A percentile compares a stretch with the other conserved stretches of the same genome.
These are phyloP conservation scores for Sus scrofa DNA, from an alignment of 2,113 vertebrate species.

Conservation along the genomic window DNA sequence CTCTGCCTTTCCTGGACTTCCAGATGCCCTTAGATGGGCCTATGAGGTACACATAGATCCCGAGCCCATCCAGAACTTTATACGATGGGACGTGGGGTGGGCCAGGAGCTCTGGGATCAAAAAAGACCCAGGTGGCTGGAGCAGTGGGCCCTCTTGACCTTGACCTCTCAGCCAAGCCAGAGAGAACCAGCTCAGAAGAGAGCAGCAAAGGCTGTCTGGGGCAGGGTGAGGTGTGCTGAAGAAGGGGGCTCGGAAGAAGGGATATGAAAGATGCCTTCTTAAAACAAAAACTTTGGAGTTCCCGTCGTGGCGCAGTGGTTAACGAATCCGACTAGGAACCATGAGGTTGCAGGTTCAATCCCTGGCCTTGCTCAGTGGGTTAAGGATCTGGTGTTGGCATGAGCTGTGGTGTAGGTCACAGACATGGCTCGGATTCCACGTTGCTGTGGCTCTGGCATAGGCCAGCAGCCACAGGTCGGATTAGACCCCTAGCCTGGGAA, in stretches of 20 bases:
- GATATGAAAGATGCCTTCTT: not conserved
- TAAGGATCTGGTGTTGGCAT: no score
- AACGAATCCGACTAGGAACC: no score
- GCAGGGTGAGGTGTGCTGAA: not conserved
- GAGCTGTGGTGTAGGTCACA: no score
- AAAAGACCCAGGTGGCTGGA: not conserved
- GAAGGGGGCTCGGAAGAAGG: not conserved
- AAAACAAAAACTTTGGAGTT: not conserved
- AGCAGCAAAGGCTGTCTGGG: not conserved
- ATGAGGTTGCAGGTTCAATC: no score
- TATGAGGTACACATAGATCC: not conserved
- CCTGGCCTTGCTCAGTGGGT: no score
- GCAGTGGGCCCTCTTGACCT: not conserved
- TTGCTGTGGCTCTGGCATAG: no score
- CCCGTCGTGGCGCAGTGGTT: no score
- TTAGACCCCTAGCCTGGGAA: no score
- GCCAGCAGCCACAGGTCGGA: no score
- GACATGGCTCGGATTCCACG: no score
- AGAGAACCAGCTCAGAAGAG: no score
- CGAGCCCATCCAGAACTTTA: not conserved
- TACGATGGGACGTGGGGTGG: not conserved
- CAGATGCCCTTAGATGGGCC: no score
- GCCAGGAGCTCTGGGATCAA: not conserved
- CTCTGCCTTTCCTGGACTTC: not conserved
- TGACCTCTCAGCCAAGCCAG: fast-evolving